Percentiles rank a stretch among this genome's conserved stretches.
phyloP scores from a whole-genome alignment of 2,888 invertebrate species.

The Xiphydria camelus region DNA sequence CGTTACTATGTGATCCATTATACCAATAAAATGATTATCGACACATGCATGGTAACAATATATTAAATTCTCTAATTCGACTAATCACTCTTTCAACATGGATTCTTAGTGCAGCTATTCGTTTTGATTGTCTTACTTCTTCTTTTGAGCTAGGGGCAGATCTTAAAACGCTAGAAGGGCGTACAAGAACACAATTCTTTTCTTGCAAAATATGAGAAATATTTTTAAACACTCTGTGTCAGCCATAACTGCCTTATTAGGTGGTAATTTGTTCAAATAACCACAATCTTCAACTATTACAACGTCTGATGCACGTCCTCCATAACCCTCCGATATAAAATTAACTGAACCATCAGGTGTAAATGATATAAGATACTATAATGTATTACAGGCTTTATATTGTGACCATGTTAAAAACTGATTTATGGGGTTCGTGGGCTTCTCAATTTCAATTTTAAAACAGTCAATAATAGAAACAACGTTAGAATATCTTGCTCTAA shows the following conservation, averaged over 20 bases:
- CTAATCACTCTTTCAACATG: too few relatives aligned
- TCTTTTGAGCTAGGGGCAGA: too few relatives aligned
- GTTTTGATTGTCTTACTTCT: too few relatives aligned
- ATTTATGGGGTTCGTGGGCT: slow-evolving; percentile 27
- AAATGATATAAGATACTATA: slow-evolving; percentile 38
- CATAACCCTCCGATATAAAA: slow-evolving; percentile 31
- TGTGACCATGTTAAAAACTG: slow-evolving; percentile 39
- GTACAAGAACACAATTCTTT: slow-evolving; percentile 15
- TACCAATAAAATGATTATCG: too few relatives aligned
- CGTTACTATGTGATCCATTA: too few relatives aligned
- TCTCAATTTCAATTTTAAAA: slow-evolving; percentile 37
- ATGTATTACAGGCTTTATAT: slow-evolving; percentile 40
- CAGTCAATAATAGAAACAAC: slow-evolving; percentile 37
- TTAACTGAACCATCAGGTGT: slow-evolving; percentile 32
- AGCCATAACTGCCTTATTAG: slow-evolving; percentile 20
- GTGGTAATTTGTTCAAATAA: slow-evolving; percentile 17
- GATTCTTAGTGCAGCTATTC: too few relatives aligned
- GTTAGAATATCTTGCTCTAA: too few relatives aligned
- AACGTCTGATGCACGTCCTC: slow-evolving; percentile 27
- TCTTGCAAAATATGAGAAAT: slow-evolving; percentile 16
- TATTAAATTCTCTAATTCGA: too few relatives aligned
- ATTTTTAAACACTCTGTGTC: slow-evolving; percentile 25
- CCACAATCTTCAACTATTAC: slow-evolving; percentile 17
- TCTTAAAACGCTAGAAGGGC: slow-evolving; percentile 27
- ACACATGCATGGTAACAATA: too few relatives aligned